Evolutionary conservation across 2,888 invertebrate species (phyloP), one percentile per base, ranked within the genome.

Genomic region (Agonopterix alstromeriana): DNA sequence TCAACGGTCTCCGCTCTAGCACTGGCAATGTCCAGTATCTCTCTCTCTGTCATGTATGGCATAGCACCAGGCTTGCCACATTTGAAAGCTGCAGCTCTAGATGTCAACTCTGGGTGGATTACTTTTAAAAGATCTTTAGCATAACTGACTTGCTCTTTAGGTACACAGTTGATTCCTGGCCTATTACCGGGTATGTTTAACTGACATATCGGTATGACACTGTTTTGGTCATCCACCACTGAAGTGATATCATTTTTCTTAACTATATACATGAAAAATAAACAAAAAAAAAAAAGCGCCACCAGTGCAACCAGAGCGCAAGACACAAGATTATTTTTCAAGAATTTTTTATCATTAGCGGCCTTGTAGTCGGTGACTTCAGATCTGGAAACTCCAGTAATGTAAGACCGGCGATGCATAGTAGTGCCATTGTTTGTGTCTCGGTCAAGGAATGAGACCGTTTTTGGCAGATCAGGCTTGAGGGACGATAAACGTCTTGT

Each of bases 191-290:
- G 80, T 58, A 90, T 89, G 50, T 85, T 74, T 45, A 82, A 64
- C 58, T 85, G 87, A 73, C 93, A 93, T 55, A 90, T 74, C 27
- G 91, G 92, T 73, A 90, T 86, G 55, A 83, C 82, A 86, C 83
- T 92, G 80, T 80, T 91, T 67, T 84, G 86, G 72, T 85, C 84
- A 62, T 84, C 91, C 52, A 73, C 84, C 60, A 85, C 86, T 35
- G 87, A 86, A 7, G 90, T 84, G 42, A 90, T 90, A 58, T 91
- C 91, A 51, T 90, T 90, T 68, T 86, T 90, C 77, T 92, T 92
- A 60, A 93, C 93, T 76, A 93, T 84, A 75, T 94, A 94, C 81
- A 93, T 86, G 62, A 93, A 90, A 60, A 91, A 91, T 63, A 94
- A 86, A 60, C 91, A 80, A 69, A 92, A 81, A 85, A 94, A 92